Conservation (phyloP, 2,888 invertebrate genomes). For the Pherbina coryleti region DNA sequence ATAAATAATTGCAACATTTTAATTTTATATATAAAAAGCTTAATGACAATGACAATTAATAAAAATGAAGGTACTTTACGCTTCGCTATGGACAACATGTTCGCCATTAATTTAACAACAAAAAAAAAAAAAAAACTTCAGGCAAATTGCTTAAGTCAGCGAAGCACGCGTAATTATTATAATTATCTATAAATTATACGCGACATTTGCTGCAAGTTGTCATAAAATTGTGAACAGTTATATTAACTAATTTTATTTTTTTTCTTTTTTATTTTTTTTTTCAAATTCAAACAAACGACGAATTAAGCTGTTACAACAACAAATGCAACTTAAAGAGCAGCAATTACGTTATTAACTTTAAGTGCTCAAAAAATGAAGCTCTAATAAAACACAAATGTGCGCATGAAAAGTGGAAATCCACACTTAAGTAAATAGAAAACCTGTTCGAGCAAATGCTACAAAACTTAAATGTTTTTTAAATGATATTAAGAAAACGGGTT, state of each 20-base stretch:
- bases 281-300: neutral
- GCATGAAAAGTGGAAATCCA: neutral
- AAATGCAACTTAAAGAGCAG: neutral
- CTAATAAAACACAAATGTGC: neutral
- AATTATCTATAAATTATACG: slow-evolving; percentile 16
- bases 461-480: neutral
- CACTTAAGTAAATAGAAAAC: neutral
- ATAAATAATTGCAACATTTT: no score
- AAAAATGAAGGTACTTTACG: no score
- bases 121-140: no score
- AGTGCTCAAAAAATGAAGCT: slow-evolving; percentile 12
- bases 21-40: no score
- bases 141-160: neutral
- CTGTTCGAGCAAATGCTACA: neutral
- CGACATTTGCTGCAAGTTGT: slow-evolving; percentile 4
- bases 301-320: neutral
- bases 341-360: slow-evolving; percentile 18
- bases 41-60: no score
- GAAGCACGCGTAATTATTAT: slow-evolving; percentile 13
- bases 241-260: no score
- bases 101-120: no score
- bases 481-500: neutral
- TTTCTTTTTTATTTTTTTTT: neutral
- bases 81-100: no score
- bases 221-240: slow-evolving; percentile 15